Base-by-base conservation (phyloP, 1,140 invertebrate genomes). In the Drosophila bifasciata region DNA sequence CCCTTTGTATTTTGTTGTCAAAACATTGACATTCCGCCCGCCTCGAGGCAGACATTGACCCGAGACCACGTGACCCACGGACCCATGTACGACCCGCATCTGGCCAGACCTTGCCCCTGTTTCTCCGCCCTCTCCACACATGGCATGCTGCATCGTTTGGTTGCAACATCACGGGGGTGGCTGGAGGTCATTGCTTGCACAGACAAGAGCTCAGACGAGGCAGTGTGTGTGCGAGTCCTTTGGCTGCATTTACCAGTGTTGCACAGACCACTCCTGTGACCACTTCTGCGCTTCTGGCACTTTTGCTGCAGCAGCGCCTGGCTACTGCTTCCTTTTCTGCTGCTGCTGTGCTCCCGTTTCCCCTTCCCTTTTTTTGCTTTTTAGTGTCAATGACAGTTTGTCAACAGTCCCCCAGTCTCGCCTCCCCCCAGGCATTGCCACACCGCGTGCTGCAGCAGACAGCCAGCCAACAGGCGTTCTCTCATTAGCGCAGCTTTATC, bases 401-500 rank as follows among this genome's bases (percentile, higher is more conserved):
- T 36, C 32, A 36, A 36, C 32, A 36, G 32, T 36, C 32, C 32
- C n/a, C n/a, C n/a, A n/a, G n/a, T n/a, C n/a, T n/a, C n/a, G n/a
- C n/a, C n/a, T n/a, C n/a, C n/a, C 28, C 25, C 32, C 32, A 36
- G 32, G 9, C 9, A 36, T 36, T 11, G 32, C 11, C 32, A 1
- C 11, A 13, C 32, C 28, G 28, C 28, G 3, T 32, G 28, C 28
- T 32, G 2, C 9, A 32, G 3, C 28, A 32, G 28, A 5, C 23
- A 25, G 23, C 8, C 62, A 50, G 39, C 60, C 25, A 8, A 5
- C 44, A 56, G 25, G n/a, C 16, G 2, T 39, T 25, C 48, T 40
- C 59, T 64, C 73, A 64, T 71, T 76, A 71, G 66, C 36, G 60
- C 46, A 64, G 32, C 57, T 66, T 71, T 66, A 55, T 46, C 41